Evolutionary conservation across 2,797 vertebrate genomes (phyloP).

Genomic region (Coranthus polyacanthus): DNA sequence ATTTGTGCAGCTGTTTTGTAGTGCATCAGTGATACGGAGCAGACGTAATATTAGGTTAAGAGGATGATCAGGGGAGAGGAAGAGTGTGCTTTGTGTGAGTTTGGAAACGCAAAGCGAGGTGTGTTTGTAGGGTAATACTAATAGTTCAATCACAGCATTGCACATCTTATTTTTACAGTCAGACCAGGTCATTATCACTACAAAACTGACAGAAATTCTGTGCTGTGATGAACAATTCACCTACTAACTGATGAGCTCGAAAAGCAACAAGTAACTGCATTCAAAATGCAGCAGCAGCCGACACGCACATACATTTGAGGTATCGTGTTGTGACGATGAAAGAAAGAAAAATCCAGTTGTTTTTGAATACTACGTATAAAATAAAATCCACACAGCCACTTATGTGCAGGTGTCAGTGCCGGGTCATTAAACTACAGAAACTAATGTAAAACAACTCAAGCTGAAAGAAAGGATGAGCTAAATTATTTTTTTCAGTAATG

Average conservation of each 20-base stretch:
- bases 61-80: conserved; percentile 17
- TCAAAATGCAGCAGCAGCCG: too few species aligned
- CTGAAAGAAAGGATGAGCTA: too few species aligned
- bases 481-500: too few species aligned
- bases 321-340: not conserved
- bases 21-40: conserved; percentile 13
- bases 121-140: too few species aligned
- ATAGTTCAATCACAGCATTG: too few species aligned
- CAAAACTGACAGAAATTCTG: conserved; percentile 13
- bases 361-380: not conserved
- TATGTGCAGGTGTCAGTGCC: not conserved
- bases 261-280: conserved; percentile 16
- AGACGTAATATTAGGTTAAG: conserved; percentile 32
- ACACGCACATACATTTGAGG: too few species aligned
- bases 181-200: conserved; percentile 22
- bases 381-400: not conserved
- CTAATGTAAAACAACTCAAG: too few species aligned
- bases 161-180: conserved; percentile 7
- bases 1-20: conserved; percentile 52
- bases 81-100: conserved; percentile 2
- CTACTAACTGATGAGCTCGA: conserved; percentile 32
- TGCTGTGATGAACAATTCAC: conserved; percentile 35
- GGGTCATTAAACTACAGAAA: conserved; percentile 23
- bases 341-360: not conserved
- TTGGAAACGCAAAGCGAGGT: too few species aligned